These are phyloP conservation scores for Camponotus pennsylvanicus DNA, from an alignment of 1,140 invertebrate genomes.

Conservation along the genomic window DNA sequence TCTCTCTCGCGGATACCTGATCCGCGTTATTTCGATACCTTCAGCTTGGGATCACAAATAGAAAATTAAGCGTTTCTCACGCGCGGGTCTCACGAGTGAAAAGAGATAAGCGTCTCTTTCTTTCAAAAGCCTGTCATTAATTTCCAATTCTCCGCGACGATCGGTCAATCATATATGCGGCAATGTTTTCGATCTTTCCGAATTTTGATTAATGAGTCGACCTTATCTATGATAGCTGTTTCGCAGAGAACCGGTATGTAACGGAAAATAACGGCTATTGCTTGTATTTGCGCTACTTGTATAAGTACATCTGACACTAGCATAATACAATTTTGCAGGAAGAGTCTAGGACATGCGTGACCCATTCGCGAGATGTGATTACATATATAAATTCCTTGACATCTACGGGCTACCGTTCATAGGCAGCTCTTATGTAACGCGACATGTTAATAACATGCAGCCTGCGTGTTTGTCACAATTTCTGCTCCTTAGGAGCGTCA, in stretches of 20 bases:
- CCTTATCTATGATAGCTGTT: slow-evolving; percentile 1
- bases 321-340: not conserved
- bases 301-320: not conserved
- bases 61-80: slow-evolving; percentile 61
- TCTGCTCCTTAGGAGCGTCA: not conserved
- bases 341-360: not conserved
- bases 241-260: not conserved
- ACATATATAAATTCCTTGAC: not conserved
- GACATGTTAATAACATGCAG: slow-evolving; percentile 25
- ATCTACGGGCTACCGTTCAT: not conserved
- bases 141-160: not conserved
- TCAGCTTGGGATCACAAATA: slow-evolving; percentile 71
- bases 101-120: not conserved
- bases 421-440: slow-evolving; percentile 15
- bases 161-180: no score
- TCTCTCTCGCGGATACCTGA: slow-evolving; percentile 73
- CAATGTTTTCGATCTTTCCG: not conserved
- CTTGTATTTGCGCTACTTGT: not conserved
- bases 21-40: slow-evolving; percentile 76
- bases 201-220: not conserved
- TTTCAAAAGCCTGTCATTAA: not conserved
- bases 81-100: slow-evolving; percentile 32
- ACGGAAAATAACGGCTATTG: slow-evolving; percentile 9
- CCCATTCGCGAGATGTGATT: not conserved
- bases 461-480: not conserved